Percentiles rank a stretch among this genome's conserved stretches.
Conservation (phyloP, 2,113 vertebrate genomes). For the Monarcha castaneiventris region DNA sequence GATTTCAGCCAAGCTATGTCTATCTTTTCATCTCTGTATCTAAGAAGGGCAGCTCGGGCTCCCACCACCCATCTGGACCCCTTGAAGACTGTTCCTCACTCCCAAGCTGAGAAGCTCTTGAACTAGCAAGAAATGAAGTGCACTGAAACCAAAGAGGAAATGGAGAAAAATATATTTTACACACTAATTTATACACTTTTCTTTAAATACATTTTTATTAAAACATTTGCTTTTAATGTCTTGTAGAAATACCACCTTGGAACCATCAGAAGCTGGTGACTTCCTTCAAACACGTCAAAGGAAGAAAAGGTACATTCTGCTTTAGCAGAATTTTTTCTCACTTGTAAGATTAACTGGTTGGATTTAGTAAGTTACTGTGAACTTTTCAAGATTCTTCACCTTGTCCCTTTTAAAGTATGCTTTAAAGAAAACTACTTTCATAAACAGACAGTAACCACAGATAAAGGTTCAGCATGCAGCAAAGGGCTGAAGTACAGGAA, state of each 20-base stretch:
- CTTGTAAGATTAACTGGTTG: not conserved
- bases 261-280: constrained; percentile 22
- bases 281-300: constrained; percentile 14
- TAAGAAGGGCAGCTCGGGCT: not conserved
- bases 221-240: constrained; percentile 59
- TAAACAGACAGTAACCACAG: not conserved
- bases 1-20: not conserved
- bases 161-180: not conserved
- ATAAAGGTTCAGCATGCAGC: constrained; percentile 36
- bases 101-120: not conserved
- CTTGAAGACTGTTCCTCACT: not conserved
- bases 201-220: constrained; percentile 66
- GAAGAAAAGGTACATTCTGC: not conserved
- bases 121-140: not conserved
- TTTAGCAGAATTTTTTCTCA: constrained; percentile 9
- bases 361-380: constrained; percentile 25
- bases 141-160: not conserved
- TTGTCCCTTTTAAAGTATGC: not conserved
- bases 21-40: not conserved
- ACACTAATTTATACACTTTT: constrained; percentile 1
- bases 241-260: constrained; percentile 56
- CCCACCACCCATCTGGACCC: not conserved
- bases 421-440: constrained; percentile 34
- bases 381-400: constrained; percentile 17
- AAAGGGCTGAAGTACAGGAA: not conserved